phyloP scores from a whole-genome alignment of 35 echinoderm and acorn worm species.

The Ophiothrix spiculata region DNA sequence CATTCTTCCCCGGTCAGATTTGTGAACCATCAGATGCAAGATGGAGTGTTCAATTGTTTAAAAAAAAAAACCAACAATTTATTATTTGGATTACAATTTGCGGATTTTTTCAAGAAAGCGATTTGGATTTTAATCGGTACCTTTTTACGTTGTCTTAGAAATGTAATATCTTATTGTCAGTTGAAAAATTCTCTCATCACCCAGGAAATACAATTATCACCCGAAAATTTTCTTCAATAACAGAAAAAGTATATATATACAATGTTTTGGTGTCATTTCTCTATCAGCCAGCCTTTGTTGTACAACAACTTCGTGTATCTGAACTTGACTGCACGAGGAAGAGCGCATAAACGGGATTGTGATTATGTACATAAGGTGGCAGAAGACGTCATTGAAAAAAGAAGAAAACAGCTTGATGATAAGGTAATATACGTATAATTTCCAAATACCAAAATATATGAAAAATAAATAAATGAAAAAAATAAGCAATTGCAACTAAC shows the following conservation, averaged over 20 bases:
- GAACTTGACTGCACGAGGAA: neutral
- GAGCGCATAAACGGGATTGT: neutral
- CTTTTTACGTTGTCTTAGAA: neutral
- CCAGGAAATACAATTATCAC: neutral
- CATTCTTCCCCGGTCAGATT: too few relatives aligned
- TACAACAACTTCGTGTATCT: neutral
- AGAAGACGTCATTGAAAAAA: conserved; percentile 1
- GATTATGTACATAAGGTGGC: conserved; percentile 18
- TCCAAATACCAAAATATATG: neutral
- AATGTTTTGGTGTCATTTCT: neutral
- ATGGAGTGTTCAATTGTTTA: too few relatives aligned
- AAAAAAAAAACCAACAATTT: too few relatives aligned
- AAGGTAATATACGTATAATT: neutral
- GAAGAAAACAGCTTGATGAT: neutral
- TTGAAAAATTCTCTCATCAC: neutral
- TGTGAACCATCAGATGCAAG: too few relatives aligned
- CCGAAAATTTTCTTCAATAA: neutral
- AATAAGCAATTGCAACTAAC: too few relatives aligned
- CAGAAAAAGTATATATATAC: neutral
- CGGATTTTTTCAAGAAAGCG: neutral
- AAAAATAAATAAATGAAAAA: too few relatives aligned
- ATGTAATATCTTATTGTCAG: neutral
- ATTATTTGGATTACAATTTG: too few relatives aligned
- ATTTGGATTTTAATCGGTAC: neutral
- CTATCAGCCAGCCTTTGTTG: neutral